Conservation (phyloP, 2,888 invertebrate species). For the Lepetodrilus schrolli region DNA sequence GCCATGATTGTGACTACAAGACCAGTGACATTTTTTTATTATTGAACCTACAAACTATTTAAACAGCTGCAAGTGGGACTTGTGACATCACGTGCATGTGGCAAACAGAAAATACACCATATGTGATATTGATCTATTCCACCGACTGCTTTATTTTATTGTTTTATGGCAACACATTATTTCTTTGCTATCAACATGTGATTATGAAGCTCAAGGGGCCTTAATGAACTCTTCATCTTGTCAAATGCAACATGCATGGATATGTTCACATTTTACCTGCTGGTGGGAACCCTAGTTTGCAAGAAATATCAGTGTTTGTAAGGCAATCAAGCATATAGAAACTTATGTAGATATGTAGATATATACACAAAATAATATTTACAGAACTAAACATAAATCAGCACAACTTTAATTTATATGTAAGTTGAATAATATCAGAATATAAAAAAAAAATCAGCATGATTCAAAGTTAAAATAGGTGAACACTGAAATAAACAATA, state of each 20-base stretch:
- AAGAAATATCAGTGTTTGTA: no score
- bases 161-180: background rate
- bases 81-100: background rate
- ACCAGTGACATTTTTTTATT: no score
- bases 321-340: no score
- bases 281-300: no score
- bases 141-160: background rate
- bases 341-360: background rate
- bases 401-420: background rate
- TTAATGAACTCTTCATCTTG: no score
- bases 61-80: no score
- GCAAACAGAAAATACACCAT: background rate
- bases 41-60: no score
- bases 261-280: no score
- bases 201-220: no score
- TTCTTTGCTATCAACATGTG: background rate
- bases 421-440: background rate
- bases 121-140: background rate
- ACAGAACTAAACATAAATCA: background rate
- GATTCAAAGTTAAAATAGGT: background rate
- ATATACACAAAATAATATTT: background rate
- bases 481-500: background rate
- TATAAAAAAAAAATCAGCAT: background rate
- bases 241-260: no score
- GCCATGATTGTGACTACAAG: no score